Conservation (phyloP, 2,113 vertebrate genomes). For the Corythornis vintsioides region DNA sequence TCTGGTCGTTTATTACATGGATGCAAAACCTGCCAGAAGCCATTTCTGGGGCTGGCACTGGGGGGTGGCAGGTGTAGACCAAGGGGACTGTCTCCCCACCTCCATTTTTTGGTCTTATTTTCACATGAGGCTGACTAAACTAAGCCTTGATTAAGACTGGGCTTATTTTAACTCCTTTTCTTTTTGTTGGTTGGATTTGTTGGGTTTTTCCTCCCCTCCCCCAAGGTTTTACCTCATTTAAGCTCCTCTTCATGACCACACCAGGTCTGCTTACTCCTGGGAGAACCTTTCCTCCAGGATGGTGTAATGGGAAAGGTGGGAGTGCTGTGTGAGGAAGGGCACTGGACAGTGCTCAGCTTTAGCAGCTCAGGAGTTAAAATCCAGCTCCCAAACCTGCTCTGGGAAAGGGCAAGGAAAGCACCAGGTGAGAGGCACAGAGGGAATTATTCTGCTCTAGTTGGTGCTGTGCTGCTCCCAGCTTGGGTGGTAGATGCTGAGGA, state of each 20-base stretch:
- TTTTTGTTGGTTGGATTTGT: too few relatives aligned
- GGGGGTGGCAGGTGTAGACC: too few relatives aligned
- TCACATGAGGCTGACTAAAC: neutral
- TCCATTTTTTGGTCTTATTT: neutral
- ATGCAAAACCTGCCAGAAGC: neutral
- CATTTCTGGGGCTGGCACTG: too few relatives aligned
- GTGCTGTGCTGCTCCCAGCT: neutral
- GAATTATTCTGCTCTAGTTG: slow-evolving; percentile 67
- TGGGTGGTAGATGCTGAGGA: neutral
- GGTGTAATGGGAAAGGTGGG: neutral
- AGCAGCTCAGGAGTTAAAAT: slow-evolving; percentile 17
- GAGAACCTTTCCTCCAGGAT: neutral
- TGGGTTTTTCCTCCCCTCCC: too few relatives aligned
- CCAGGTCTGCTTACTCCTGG: neutral
- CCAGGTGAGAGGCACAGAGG: slow-evolving; percentile 55
- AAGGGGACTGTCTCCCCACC: neutral
- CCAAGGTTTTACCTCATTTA: neutral
- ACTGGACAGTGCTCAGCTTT: neutral
- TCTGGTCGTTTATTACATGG: neutral
- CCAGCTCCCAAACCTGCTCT: neutral
- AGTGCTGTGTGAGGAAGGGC: neutral
- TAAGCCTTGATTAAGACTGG: neutral
- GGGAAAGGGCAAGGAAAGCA: slow-evolving; percentile 19
- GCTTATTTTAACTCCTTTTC: neutral
- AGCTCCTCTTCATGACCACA: neutral